Evolutionary conservation across 1,140 invertebrate genomes (phyloP).

Genomic region (Philotrypesis tridentata): DNA sequence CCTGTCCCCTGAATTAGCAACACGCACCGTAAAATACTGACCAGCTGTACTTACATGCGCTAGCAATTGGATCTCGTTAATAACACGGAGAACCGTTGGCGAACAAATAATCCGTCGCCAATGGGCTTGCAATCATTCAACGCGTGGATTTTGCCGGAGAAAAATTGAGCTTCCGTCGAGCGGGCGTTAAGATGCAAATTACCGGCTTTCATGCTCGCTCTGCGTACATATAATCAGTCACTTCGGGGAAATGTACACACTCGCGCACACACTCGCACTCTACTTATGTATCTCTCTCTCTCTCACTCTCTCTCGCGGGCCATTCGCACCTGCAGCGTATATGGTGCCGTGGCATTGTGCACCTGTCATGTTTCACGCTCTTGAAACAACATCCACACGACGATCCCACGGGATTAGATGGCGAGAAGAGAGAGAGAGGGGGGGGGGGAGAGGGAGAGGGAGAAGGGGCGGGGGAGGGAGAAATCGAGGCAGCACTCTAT

Average conservation of each 20-base stretch:
- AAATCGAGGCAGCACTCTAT: conserved; percentile 44
- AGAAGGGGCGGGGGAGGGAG: conserved; percentile 25
- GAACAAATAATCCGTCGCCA: conserved; percentile 37
- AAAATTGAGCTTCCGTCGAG: conserved; percentile 27
- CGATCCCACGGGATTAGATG: conserved; percentile 44
- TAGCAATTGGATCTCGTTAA: no score
- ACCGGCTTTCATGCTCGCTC: conserved; percentile 34
- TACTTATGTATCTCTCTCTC: conserved; percentile 33
- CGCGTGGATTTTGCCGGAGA: background rate
- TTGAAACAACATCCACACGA: conserved; percentile 70
- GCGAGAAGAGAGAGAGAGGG: conserved; percentile 13
- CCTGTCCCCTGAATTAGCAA: no score
- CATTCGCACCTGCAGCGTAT: conserved; percentile 70
- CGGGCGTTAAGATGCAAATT: conserved; percentile 46
- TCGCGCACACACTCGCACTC: background rate
- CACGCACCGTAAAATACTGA: no score
- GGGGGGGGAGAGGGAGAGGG: background rate
- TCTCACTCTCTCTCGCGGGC: no score
- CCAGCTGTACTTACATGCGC: no score
- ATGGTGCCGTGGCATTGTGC: conserved; percentile 61
- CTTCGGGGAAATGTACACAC: background rate
- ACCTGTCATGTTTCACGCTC: conserved; percentile 73
- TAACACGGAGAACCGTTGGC: conserved; percentile 15
- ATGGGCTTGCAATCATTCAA: conserved; percentile 39
- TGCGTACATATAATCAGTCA: conserved; percentile 38